A percentile compares a stretch with the other conserved stretches of the same genome.
These are phyloP conservation scores for Anadara kagoshimensis DNA, from an alignment of 1,140 invertebrate species.

Conservation along the genomic window DNA sequence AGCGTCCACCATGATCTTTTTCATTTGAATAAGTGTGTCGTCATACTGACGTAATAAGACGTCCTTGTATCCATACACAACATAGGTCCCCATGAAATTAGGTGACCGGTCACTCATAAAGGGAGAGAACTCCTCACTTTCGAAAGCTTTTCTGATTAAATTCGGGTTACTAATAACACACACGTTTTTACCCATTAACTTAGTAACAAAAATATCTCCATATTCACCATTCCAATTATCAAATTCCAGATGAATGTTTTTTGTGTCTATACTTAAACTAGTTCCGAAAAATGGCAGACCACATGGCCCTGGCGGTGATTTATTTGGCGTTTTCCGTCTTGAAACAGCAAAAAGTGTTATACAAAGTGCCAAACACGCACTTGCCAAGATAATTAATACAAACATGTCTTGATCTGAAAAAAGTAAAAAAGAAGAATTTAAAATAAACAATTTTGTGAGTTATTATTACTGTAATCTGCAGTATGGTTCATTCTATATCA, in stretches of 20 bases:
- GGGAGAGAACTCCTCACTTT: constrained; percentile 20
- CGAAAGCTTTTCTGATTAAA: constrained; percentile 27
- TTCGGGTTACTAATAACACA: constrained; percentile 30
- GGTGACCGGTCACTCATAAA: constrained; percentile 31
- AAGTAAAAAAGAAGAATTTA: no score
- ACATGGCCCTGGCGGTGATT: constrained; percentile 27
- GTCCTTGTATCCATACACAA: constrained; percentile 26
- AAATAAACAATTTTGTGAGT: no score
- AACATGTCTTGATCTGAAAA: no score
- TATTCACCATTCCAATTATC: constrained; percentile 27
- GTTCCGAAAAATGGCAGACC: constrained; percentile 29
- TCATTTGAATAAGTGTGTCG: constrained; percentile 24
- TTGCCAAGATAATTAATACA: no score
- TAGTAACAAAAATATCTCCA: constrained; percentile 31
- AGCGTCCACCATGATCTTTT: constrained; percentile 19
- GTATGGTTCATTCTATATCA: no score
- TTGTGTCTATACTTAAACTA: constrained; percentile 11
- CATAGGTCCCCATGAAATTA: constrained; percentile 33
- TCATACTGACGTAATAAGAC: constrained; percentile 36
- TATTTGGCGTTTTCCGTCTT: no score
- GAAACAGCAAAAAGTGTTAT: no score
- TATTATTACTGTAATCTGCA: no score
- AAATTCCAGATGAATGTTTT: constrained; percentile 30
- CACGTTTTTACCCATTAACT: constrained; percentile 33
- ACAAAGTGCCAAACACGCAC: no score